Base-by-base conservation (phyloP, 1,140 invertebrate species). In the Hydropsyche tenuis region DNA sequence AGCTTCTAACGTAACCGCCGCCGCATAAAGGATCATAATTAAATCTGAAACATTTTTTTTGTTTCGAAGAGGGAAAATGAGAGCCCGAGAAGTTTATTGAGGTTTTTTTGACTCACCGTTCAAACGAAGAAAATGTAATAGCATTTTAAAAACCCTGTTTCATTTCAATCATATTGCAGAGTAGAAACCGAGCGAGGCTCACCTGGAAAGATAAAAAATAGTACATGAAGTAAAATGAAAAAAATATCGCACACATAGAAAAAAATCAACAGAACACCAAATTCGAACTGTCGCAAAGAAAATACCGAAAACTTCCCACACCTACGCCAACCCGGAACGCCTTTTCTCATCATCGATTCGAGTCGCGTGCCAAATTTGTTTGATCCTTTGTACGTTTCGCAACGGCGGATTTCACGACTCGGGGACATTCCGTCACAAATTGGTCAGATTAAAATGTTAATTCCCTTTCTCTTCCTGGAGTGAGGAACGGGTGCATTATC, bases 381-480 rank as follows among this genome's bases (percentile, higher is more conserved):
- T 60, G 56, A 60, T 60, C 56, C 56, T 60, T 60, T 20, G 56
- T 60, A 20, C 56, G 23, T 60, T 60, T 20, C 18, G 11, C 45
- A 48, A 16, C 18, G 18, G 22, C 20, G 56, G 23, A 60, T 60
- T 60, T 60, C 56, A 20, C 56, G 20, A 23, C 56, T 48, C 45
- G 4, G 45, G 16, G 45, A 60, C 56, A 60, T 20, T 60, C 23
- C 23, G 45, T 12, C 18, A 22, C 56, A 27, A 60, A 60, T 60
- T 60, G 56, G 56, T 60, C 56, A 60, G 56, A 60, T 60, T 60
- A 60, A 60, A 60, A 60, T 60, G 56, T 60, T 60, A 60, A 60
- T 60, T 60, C 23, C 30, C 30, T 37, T 37, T 37, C n/a, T 37
- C 3, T 37, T 4, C 3, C 9, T 3, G 30, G 30, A 37, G 3